phyloP scores from a whole-genome alignment of 2,888 invertebrate species.

The Muscina levida region DNA sequence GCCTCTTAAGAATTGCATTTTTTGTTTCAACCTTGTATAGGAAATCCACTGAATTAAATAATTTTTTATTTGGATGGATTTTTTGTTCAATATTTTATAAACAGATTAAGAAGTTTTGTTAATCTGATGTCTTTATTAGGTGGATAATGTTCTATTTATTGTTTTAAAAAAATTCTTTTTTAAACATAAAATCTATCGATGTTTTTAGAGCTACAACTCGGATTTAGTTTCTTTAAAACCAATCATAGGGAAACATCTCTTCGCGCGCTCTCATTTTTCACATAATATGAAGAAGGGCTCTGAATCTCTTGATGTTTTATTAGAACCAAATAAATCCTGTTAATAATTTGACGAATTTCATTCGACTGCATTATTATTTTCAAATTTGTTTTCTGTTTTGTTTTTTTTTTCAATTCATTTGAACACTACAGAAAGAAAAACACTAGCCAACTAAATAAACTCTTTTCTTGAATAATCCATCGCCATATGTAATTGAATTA shows the following conservation, averaged over 20 bases:
- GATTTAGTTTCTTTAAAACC: constrained; percentile 3
- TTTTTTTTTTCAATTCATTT: constrained; percentile 3
- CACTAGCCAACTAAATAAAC: constrained; percentile 41
- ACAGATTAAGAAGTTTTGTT: not conserved
- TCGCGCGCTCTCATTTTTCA: constrained; percentile 42
- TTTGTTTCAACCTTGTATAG: constrained; percentile 1
- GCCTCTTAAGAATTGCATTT: constrained; percentile 22
- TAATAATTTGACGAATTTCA: too few relatives aligned
- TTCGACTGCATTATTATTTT: not conserved
- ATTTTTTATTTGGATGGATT: not conserved
- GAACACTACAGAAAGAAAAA: not conserved
- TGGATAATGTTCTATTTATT: constrained; percentile 6
- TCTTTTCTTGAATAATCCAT: constrained; percentile 13
- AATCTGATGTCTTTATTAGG: not conserved
- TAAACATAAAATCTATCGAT: not conserved
- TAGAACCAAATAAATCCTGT: constrained; percentile 4
- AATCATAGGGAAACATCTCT: constrained; percentile 11
- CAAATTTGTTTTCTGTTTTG: not conserved
- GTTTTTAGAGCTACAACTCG: too few relatives aligned
- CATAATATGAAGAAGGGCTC: constrained; percentile 18
- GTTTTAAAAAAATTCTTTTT: constrained; percentile 17
- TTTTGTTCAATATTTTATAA: not conserved
- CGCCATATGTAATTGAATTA: constrained; percentile 25
- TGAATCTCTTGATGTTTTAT: not conserved
- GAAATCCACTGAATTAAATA: too few relatives aligned